Conservation (phyloP, 2,797 vertebrate species). For the Scolopax bukidnonensis region DNA sequence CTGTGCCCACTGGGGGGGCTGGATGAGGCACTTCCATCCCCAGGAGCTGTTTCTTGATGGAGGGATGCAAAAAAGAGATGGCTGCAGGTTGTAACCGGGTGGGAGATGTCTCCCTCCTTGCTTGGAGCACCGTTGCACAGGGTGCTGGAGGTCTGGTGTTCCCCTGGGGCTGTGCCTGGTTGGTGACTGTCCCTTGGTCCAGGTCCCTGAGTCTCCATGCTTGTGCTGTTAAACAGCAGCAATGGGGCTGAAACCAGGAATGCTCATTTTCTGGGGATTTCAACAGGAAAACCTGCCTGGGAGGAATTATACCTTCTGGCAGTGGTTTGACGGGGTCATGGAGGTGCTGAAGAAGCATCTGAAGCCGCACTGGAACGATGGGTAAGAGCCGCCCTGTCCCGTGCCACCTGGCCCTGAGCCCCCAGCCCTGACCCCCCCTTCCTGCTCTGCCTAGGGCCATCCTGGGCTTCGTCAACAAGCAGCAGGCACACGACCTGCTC, state of each 20-base stretch:
- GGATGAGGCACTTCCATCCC: background rate
- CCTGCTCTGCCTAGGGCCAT: slow-evolving; percentile 85
- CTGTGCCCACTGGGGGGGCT: background rate
- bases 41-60: background rate
- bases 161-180: background rate
- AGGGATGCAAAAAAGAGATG: fast-evolving
- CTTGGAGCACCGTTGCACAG: too few species aligned
- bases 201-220: background rate
- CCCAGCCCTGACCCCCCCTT: background rate
- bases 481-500: slow-evolving; percentile 94
- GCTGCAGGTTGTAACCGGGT: fast-evolving
- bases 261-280: background rate
- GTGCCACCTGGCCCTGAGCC: background rate
- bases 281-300: slow-evolving; percentile 92
- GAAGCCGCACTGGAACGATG: slow-evolving; percentile 94
- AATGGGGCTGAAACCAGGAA: background rate
- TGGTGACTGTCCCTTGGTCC: fast-evolving
- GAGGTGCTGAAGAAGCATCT: slow-evolving; percentile 95
- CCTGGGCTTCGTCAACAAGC: slow-evolving; percentile 95
- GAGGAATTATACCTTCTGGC: slow-evolving; percentile 97
- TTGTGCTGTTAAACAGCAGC: background rate
- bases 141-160: background rate
- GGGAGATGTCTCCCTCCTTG: background rate
- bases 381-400: slow-evolving; percentile 79
- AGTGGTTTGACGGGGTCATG: slow-evolving; percentile 98